phyloP scores from a whole-genome alignment of 2,888 invertebrate genomes.

The Fragum sueziense region DNA sequence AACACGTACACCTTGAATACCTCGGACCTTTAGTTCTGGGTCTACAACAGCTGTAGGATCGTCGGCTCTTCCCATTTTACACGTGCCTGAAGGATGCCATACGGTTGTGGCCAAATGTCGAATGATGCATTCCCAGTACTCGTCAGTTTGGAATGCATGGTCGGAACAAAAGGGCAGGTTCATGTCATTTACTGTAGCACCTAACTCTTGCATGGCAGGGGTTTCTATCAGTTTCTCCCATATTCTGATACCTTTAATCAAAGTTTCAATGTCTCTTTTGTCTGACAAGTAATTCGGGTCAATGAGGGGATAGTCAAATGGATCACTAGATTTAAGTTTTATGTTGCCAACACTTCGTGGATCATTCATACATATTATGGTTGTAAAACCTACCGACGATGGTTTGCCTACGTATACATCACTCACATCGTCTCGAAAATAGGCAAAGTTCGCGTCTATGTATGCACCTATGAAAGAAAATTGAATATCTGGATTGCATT shows the following conservation, averaged over 20 bases:
- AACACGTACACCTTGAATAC: slow-evolving; percentile 30
- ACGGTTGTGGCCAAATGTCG: slow-evolving; percentile 43
- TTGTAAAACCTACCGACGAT: slow-evolving; percentile 41
- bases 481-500: slow-evolving; percentile 51
- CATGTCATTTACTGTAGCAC: slow-evolving; percentile 38
- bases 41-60: slow-evolving; percentile 87
- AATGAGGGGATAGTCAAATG: slow-evolving; percentile 75
- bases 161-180: slow-evolving; percentile 47
- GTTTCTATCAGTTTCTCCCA: slow-evolving; percentile 51
- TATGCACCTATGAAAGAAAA: slow-evolving; percentile 32
- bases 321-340: slow-evolving; percentile 89
- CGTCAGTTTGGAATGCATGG: slow-evolving; percentile 49
- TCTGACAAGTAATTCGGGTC: slow-evolving; percentile 1
- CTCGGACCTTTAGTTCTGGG: slow-evolving; percentile 79
- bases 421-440: slow-evolving; percentile 40
- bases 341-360: slow-evolving; percentile 91
- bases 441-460: slow-evolving; percentile 25
- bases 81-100: slow-evolving; percentile 89
- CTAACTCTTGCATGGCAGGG: slow-evolving; percentile 51
- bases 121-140: slow-evolving; percentile 60
- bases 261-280: slow-evolving; percentile 83
- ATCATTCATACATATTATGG: slow-evolving; percentile 40
- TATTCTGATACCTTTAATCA: slow-evolving; percentile 39
- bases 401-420: slow-evolving; percentile 30
- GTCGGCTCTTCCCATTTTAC: slow-evolving; percentile 86